Evolutionary conservation across 2,888 invertebrate species (phyloP), one percentile per base, ranked within the genome.

Genomic region (Aphrophora alni): DNA sequence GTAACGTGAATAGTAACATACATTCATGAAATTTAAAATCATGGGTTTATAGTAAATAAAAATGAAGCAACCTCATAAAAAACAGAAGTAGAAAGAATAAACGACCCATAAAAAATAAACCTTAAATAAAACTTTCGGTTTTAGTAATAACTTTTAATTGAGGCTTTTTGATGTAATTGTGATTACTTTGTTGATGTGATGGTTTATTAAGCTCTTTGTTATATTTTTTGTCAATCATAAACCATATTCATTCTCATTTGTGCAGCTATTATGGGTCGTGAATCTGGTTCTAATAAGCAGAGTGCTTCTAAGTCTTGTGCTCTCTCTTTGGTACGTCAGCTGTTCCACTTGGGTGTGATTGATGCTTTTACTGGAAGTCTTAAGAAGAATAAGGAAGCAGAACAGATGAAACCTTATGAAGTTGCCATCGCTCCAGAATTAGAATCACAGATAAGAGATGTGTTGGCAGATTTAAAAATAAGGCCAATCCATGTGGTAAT

Each of bases 221-320:
- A n/a, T n/a, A n/a, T n/a, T n/a, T n/a, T n/a, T n/a, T n/a, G n/a
- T n/a, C n/a, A n/a, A n/a, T n/a, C n/a, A n/a, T n/a, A n/a, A 77
- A 69, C 80, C 74, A 77, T 21, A 69, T 21, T 26, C 12, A 69
- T 69, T 69, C 24, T 26, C 10, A 38, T 81, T 71, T 74, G 44
- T 77, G 10, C 77, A 89, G 89, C 86, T 82, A 86, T 90, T 72
- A 88, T 87, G 82, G 98, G 97, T 0, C 92, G 97, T 78, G 99
- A 99, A 88, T 95, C 96, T 12, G 99, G 97, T 0, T 98, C 98
- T 0, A 99, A 97, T 88, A 99, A 99, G 88, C 98, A 98, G 88
- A 93, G 95, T 0, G 98, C 99, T 0, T 98, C 98, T 86, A 98
- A 98, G 88, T 97, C 97, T 25, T 99, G 98, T 88, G 98, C 99